phyloP scores from a whole-genome alignment of 1,140 invertebrate species.

The Drosophila busckii region DNA sequence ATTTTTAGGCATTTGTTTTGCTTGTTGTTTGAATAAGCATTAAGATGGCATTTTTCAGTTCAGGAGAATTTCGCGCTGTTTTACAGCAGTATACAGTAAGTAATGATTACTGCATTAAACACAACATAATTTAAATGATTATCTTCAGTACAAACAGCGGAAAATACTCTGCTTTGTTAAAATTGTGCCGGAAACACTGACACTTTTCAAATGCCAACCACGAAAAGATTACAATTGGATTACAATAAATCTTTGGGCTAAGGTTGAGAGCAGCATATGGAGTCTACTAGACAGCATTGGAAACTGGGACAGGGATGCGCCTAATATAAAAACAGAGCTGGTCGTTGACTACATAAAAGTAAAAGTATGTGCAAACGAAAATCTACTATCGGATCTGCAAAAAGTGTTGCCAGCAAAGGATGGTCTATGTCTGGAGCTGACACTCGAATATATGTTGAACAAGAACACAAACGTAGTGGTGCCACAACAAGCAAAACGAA shows the following conservation, averaged over 20 bases:
- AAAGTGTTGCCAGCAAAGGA: background rate
- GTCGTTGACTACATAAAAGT: slow-evolving; percentile 44
- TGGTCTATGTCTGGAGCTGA: slow-evolving; percentile 25
- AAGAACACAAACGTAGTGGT: slow-evolving; percentile 3
- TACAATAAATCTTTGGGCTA: slow-evolving; percentile 33
- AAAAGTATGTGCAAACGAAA: slow-evolving; percentile 4
- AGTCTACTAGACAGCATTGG: slow-evolving; percentile 17
- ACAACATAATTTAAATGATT: background rate
- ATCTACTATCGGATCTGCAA: background rate
- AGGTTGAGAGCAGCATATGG: slow-evolving; percentile 28
- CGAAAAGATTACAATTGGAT: slow-evolving; percentile 49
- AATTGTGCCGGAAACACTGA: slow-evolving; percentile 33
- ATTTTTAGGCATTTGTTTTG: too few species aligned
- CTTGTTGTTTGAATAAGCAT: slow-evolving; percentile 6
- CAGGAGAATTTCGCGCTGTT: slow-evolving; percentile 32
- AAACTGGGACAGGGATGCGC: slow-evolving; percentile 16
- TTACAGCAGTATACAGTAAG: slow-evolving; percentile 43
- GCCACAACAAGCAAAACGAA: slow-evolving; percentile 5
- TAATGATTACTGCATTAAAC: background rate
- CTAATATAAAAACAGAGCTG: slow-evolving; percentile 17
- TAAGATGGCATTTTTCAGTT: slow-evolving; percentile 35
- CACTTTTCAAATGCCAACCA: slow-evolving; percentile 13
- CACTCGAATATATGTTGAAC: slow-evolving; percentile 29
- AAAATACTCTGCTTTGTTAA: slow-evolving; percentile 35
- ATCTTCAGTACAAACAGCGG: slow-evolving; percentile 31